Conservation (phyloP, 2,797 vertebrate genomes). For the Orestias chungarensis region DNA sequence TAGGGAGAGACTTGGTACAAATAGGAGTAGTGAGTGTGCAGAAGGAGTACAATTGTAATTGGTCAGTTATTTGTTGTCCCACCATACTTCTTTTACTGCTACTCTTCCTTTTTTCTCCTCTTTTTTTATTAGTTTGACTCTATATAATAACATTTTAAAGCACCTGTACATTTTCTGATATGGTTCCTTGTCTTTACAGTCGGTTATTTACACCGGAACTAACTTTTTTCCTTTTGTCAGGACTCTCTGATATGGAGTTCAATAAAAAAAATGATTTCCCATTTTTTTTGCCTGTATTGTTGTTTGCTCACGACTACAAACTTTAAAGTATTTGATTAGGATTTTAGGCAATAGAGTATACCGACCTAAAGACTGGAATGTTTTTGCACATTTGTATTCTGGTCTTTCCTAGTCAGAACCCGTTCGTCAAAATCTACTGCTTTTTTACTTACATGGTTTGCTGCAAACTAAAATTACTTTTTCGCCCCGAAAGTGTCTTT, state of each 20-base stretch:
- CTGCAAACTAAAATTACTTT: neutral
- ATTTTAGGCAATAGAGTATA: neutral
- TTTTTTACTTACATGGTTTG: neutral
- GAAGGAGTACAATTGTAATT: slow-evolving; percentile 52
- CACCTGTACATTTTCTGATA: neutral
- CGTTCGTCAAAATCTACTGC: neutral
- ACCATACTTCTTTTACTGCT: neutral
- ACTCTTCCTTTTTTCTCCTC: neutral
- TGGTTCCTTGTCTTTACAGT: neutral
- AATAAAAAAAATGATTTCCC: too few relatives aligned
- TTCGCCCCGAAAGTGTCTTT: neutral
- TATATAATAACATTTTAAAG: slow-evolving; percentile 12
- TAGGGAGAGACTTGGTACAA: slow-evolving; percentile 24
- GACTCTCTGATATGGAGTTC: neutral
- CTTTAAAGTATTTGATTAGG: neutral
- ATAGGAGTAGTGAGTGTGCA: slow-evolving; percentile 32
- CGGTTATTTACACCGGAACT: neutral
- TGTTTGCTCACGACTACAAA: neutral
- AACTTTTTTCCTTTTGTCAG: too few relatives aligned
- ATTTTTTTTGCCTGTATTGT: neutral
- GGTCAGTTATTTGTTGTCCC: slow-evolving; percentile 39
- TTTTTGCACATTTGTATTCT: neutral
- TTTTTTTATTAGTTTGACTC: slow-evolving; percentile 32
- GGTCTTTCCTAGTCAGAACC: neutral
- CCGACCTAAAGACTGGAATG: neutral